phyloP scores from a whole-genome alignment of 2,888 invertebrate genomes.

The Notodonta dromedarius region DNA sequence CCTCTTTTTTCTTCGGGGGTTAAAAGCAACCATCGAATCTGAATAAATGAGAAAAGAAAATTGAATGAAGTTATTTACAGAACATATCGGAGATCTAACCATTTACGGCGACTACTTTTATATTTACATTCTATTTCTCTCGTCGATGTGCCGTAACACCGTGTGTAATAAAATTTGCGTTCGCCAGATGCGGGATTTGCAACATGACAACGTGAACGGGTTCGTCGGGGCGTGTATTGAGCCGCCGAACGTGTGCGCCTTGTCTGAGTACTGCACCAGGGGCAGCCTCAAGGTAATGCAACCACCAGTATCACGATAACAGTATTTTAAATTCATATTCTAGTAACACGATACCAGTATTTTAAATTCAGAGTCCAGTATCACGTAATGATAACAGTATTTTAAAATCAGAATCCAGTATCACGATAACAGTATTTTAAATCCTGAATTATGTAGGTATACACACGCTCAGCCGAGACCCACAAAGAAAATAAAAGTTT shows the following conservation, averaged over 20 bases:
- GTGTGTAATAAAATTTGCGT: constrained; percentile 7
- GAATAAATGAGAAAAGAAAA: no score
- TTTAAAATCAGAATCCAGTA: no score
- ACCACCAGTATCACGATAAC: neutral
- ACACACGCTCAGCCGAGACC: no score
- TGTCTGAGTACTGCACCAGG: constrained; percentile 94
- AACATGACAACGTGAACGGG: constrained; percentile 96
- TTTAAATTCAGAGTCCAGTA: no score
- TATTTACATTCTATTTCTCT: neutral
- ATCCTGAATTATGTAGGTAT: no score
- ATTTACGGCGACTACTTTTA: neutral
- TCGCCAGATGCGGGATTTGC: constrained; percentile 92
- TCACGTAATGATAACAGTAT: neutral
- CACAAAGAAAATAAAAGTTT: no score
- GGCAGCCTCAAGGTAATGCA: constrained; percentile 93
- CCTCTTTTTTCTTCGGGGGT: no score
- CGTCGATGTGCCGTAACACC: constrained; percentile 1
- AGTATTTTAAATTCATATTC: no score
- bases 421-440: no score
- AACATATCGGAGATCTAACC: neutral
- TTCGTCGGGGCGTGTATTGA: constrained; percentile 97
- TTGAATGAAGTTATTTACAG: neutral
- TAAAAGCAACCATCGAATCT: no score
- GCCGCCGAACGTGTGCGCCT: constrained; percentile 94
- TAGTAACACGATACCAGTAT: no score